These are phyloP conservation scores for Masnerella sp. DNA, from an alignment of 2,888 invertebrate genomes.

Conservation along the genomic window DNA sequence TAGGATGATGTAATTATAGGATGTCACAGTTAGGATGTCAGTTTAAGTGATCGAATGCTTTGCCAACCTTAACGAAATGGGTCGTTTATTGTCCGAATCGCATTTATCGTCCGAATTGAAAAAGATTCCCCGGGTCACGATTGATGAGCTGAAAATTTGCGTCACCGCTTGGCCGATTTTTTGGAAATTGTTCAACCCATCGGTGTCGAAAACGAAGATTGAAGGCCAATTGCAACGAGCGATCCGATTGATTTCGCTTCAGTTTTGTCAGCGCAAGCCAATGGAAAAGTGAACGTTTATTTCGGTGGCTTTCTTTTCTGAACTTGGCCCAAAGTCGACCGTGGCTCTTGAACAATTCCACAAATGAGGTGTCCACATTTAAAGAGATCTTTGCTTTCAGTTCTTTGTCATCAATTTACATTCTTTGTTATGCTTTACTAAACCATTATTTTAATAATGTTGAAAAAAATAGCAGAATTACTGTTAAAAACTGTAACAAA, in stretches of 20 bases:
- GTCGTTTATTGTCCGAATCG: constrained; percentile 47
- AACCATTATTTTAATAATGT: too few species aligned
- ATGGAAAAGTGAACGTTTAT: constrained; percentile 40
- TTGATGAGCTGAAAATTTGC: too few species aligned
- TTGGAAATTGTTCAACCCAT: constrained; percentile 25
- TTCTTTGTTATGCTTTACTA: too few species aligned
- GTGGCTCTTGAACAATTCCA: constrained; percentile 46
- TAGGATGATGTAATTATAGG: constrained; percentile 64
- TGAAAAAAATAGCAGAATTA: too few species aligned
- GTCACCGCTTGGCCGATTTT: constrained; percentile 6
- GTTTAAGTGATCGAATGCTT: constrained; percentile 54
- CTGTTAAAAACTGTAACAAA: too few species aligned
- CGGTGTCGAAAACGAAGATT: constrained; percentile 8
- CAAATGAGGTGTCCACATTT: constrained; percentile 20
- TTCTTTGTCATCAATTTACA: too few species aligned
- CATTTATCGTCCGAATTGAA: constrained; percentile 44
- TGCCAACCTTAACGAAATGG: constrained; percentile 58
- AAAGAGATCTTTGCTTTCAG: too few species aligned
- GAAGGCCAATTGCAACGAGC: constrained; percentile 1
- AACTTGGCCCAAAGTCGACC: constrained; percentile 50
- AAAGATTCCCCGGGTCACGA: constrained; percentile 21
- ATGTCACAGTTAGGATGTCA: constrained; percentile 61
- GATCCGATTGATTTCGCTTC: too few species aligned
- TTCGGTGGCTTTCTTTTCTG: constrained; percentile 40
- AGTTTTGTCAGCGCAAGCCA: constrained; percentile 3